Conservation (phyloP, 2,888 invertebrate genomes). For the Drosophila kambysellisi region DNA sequence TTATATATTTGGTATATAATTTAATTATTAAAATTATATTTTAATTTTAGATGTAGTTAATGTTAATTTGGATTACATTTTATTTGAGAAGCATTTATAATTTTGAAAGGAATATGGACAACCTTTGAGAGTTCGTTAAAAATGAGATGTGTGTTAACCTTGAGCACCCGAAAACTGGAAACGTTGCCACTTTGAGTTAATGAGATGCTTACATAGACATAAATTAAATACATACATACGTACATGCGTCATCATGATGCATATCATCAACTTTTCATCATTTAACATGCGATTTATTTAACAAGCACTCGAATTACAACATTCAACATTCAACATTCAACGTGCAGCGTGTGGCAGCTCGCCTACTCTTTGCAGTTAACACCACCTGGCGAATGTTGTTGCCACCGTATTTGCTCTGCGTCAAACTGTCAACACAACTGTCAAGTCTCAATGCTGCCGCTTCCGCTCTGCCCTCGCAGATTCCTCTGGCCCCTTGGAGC, state of each 20-base stretch:
- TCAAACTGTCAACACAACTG: conserved; percentile 62
- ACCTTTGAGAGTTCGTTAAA: conserved; percentile 13
- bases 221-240: not conserved
- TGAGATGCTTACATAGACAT: conserved; percentile 21
- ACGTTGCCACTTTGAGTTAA: conserved; percentile 20
- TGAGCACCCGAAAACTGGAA: conserved; percentile 17
- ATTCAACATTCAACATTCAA: conserved; percentile 32
- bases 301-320: conserved; percentile 59
- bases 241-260: conserved; percentile 5
- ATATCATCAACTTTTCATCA: conserved; percentile 55
- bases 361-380: conserved; percentile 6
- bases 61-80: not conserved
- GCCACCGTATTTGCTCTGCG: conserved; percentile 26
- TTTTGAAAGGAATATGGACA: not conserved
- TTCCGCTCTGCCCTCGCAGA: conserved; percentile 4
- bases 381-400: conserved; percentile 2
- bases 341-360: conserved; percentile 17
- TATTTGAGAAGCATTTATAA: not conserved
- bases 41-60: not conserved
- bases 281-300: conserved; percentile 61
- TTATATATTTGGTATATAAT: not conserved
- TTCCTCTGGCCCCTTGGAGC: not conserved
- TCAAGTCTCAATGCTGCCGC: conserved; percentile 55
- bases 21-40: too few species aligned
- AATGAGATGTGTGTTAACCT: conserved; percentile 2